Conservation (phyloP, 2,888 invertebrate species). For the Drosophila anomelani region DNA sequence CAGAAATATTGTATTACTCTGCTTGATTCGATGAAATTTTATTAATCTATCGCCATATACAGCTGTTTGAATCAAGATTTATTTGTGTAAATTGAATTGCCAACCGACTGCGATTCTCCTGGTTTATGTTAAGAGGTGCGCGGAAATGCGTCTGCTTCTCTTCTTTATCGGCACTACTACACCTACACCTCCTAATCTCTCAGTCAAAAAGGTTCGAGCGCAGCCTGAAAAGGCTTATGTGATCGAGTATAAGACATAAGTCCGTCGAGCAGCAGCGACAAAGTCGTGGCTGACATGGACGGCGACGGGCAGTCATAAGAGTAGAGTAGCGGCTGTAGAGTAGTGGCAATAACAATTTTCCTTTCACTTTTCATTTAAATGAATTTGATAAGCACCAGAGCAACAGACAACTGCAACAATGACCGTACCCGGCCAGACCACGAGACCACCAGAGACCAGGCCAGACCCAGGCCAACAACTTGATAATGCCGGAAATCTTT, state of each 20-base stretch:
- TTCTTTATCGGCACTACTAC: background rate
- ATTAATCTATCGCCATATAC: background rate
- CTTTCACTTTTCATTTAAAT: conserved; percentile 61
- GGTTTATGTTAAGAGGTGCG: background rate
- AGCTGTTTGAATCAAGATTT: background rate
- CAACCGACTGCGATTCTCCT: background rate
- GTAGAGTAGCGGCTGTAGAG: conserved; percentile 1
- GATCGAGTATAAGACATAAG: conserved; percentile 13
- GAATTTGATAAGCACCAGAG: conserved; percentile 51
- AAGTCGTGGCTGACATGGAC: conserved; percentile 22
- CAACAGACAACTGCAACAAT: conserved; percentile 40
- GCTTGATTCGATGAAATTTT: background rate
- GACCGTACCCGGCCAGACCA: conserved; percentile 25
- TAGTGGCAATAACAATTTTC: conserved; percentile 45
- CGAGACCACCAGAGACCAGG: background rate
- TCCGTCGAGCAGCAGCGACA: conserved; percentile 14
- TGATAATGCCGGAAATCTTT: conserved; percentile 50
- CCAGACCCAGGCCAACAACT: conserved; percentile 23
- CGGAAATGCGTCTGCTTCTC: conserved; percentile 1
- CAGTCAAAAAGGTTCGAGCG: conserved; percentile 5
- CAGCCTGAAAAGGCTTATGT: background rate
- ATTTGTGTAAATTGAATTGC: background rate
- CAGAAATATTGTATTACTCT: too few relatives aligned
- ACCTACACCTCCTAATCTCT: background rate
- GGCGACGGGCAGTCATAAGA: conserved; percentile 34